Conservation (phyloP, 2,113 vertebrate species). For the Pomatorhinus ruficollis region DNA sequence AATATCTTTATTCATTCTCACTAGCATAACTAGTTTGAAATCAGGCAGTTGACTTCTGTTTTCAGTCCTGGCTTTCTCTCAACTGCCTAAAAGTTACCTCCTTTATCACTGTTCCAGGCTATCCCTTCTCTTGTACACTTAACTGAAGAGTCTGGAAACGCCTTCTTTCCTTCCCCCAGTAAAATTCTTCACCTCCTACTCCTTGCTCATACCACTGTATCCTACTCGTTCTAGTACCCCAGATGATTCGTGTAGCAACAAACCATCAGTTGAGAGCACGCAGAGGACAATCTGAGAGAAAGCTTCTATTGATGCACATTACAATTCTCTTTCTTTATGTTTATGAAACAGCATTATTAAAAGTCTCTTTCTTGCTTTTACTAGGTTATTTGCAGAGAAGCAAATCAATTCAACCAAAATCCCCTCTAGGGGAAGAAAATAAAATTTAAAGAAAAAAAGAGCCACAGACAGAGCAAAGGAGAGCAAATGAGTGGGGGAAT, state of each 20-base stretch:
- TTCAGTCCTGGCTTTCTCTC: neutral
- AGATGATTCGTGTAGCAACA: neutral
- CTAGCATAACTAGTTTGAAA: neutral
- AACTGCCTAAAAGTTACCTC: neutral
- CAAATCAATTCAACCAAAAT: constrained; percentile 4
- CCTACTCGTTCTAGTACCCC: neutral
- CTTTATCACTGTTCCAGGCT: neutral
- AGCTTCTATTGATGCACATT: constrained; percentile 28
- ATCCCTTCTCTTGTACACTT: neutral
- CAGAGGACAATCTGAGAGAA: constrained; percentile 20
- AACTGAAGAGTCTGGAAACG: neutral
- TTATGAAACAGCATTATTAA: constrained; percentile 26
- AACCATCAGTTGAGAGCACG: neutral
- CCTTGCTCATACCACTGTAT: constrained; percentile 42
- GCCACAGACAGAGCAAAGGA: neutral
- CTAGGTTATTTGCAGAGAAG: neutral
- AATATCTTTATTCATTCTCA: neutral
- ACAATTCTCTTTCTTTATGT: constrained; percentile 28
- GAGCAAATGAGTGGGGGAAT: neutral
- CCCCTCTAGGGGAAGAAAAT: neutral
- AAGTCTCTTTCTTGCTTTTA: constrained; percentile 26
- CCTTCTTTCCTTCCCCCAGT: neutral
- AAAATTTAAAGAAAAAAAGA: neutral
- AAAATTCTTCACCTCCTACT: constrained; percentile 57
- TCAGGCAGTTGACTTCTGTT: neutral